phyloP scores from a whole-genome alignment of 2,113 vertebrate species.

The Vombatus ursinus region DNA sequence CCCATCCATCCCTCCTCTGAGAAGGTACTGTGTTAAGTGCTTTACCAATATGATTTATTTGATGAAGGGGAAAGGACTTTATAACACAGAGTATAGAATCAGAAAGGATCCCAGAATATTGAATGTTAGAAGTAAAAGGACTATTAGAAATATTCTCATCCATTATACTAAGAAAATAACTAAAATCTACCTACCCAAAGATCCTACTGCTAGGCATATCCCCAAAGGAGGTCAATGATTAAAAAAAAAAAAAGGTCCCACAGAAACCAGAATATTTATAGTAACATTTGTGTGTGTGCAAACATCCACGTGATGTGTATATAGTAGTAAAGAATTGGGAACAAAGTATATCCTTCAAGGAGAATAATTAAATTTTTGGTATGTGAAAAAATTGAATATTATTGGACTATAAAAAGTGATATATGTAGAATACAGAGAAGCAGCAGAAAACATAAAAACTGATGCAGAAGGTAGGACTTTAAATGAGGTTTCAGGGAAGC shows the following conservation, averaged over 20 bases:
- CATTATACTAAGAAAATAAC: too few relatives aligned
- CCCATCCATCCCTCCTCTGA: not conserved
- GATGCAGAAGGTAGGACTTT: not conserved
- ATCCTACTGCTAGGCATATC: not conserved
- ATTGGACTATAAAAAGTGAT: not conserved
- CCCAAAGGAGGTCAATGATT: not conserved
- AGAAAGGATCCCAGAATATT: not conserved
- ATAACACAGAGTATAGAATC: not conserved
- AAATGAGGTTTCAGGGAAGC: not conserved
- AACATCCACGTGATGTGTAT: too few relatives aligned
- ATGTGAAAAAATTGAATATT: not conserved
- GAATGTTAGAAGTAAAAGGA: not conserved
- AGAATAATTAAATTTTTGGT: not conserved
- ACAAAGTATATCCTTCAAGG: not conserved
- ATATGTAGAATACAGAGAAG: not conserved
- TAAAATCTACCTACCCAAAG: not conserved
- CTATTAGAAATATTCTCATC: not conserved
- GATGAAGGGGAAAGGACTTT: not conserved
- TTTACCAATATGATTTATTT: not conserved
- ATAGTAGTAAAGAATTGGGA: too few relatives aligned
- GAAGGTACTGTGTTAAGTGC: not conserved
- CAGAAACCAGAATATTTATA: not conserved
- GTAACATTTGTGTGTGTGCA: not conserved
- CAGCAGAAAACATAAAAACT: not conserved
- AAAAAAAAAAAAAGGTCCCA: not conserved